Percentiles rank a stretch among this genome's conserved stretches.
phyloP scores from a whole-genome alignment of 2,797 vertebrate species.

The Onychomys arenicola region DNA sequence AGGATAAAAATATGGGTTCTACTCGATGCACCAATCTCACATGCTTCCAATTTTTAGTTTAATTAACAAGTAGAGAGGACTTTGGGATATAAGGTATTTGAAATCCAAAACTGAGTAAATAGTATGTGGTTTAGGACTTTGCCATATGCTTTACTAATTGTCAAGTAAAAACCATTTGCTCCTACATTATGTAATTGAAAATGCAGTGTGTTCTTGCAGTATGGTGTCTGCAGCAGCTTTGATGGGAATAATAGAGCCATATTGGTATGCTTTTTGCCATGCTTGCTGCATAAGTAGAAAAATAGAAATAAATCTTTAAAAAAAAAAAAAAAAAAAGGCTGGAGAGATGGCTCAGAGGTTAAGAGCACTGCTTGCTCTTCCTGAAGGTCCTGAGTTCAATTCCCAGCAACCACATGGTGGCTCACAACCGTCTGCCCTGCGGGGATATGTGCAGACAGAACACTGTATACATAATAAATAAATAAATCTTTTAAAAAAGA shows the following conservation, averaged over 20 bases:
- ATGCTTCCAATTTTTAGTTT: conserved; percentile 39
- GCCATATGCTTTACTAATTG: conserved; percentile 60
- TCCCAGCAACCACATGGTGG: too few relatives aligned
- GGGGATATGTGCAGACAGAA: too few relatives aligned
- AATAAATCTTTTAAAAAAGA: too few relatives aligned
- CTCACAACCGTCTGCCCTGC: too few relatives aligned
- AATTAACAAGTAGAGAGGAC: conserved; percentile 48
- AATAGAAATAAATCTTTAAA: too few relatives aligned
- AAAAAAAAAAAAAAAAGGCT: too few relatives aligned
- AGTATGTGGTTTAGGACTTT: conserved; percentile 58
- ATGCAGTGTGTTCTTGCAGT: conserved; percentile 12
- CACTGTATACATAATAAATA: too few relatives aligned
- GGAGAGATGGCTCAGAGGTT: too few relatives aligned
- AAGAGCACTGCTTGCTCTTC: too few relatives aligned
- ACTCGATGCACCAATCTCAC: not conserved
- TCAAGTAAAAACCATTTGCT: conserved; percentile 30
- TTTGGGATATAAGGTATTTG: conserved; percentile 49
- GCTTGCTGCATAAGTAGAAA: not conserved
- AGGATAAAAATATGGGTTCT: conserved; percentile 49
- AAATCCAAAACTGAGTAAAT: conserved; percentile 62
- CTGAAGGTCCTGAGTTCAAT: too few relatives aligned
- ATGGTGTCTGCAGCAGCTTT: not conserved
- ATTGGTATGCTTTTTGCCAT: conserved; percentile 1
- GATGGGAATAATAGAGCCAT: not conserved
- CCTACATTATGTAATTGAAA: conserved; percentile 33